These are phyloP conservation scores for Epistrophe eligans DNA, from an alignment of 2,888 invertebrate species.

Conservation along the genomic window DNA sequence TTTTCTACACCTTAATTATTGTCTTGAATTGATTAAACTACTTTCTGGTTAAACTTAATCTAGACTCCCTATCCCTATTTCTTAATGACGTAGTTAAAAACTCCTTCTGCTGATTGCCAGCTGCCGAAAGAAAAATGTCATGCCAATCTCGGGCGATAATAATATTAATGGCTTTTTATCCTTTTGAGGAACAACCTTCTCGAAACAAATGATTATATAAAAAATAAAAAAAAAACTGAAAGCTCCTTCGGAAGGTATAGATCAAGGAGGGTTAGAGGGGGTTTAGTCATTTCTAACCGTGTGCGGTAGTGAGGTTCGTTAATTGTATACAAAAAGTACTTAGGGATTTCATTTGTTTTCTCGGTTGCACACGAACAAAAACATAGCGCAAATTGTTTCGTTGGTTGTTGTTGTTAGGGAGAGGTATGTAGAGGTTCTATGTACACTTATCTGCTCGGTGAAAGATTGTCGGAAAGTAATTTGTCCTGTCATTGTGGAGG, in stretches of 20 bases:
- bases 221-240: conserved; percentile 4
- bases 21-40: conserved; percentile 33
- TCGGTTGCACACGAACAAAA: conserved; percentile 46
- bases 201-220: conserved; percentile 18
- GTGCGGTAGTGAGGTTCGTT: conserved; percentile 51
- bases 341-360: conserved; percentile 71
- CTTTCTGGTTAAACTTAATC: conserved; percentile 41
- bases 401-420: background rate
- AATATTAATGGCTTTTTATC: conserved; percentile 70
- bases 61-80: background rate
- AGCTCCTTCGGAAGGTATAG: background rate
- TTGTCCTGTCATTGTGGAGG: conserved; percentile 73
- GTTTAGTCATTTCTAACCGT: conserved; percentile 25
- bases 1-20: conserved; percentile 23
- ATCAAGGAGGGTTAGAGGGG: background rate
- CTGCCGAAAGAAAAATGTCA: conserved; percentile 60
- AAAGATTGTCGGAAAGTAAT: conserved; percentile 73
- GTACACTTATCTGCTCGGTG: conserved; percentile 60
- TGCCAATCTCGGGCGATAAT: conserved; percentile 61
- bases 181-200: conserved; percentile 39
- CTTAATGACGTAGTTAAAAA: conserved; percentile 38
- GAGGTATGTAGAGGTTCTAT: conserved; percentile 16
- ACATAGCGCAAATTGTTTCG: conserved; percentile 50
- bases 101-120: conserved; percentile 50
- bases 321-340: conserved; percentile 74